Evolutionary conservation across 2,888 invertebrate species (phyloP), one percentile per base, ranked within the genome.

Genomic region (Furcula furcula): DNA sequence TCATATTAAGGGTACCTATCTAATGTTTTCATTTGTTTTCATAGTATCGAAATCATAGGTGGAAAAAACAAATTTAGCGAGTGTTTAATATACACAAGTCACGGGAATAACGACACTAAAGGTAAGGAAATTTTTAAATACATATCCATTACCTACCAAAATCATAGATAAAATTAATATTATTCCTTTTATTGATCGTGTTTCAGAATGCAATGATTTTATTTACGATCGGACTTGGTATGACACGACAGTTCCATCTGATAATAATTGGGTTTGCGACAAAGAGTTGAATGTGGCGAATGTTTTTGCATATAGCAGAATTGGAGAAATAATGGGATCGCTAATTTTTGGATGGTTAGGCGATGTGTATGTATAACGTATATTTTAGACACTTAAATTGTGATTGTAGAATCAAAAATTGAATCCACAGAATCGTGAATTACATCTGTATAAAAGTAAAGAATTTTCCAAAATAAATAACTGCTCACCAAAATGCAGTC

Each of bases 311-410:
- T 74, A 70, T 18, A 71, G 59, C 19, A 71, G 65, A 55, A 50
- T 72, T 9, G 71, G 68, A 10, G 81, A 81, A 56, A 57, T 65
- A 5, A 14, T 73, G 7, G 81, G 79, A 28, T 75, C 79, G 9
- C 34, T 78, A 13, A 34, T 70, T 34, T 76, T 81, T 37, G 80
- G 80, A 25, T 79, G 79, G 79, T 68, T 76, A 44, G 78, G 79
- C 29, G 81, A 81, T 33, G 40, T 55, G 81, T 80, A 42, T 46
- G 79, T 73, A 48, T 10, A n/a, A n/a, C n/a, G n/a, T n/a, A n/a
- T n/a, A n/a, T n/a, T n/a, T n/a, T n/a, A n/a, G n/a, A n/a, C n/a
- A n/a, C n/a, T n/a, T n/a, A n/a, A n/a, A n/a, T n/a, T n/a, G n/a
- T n/a, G n/a, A n/a, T n/a, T n/a, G n/a, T n/a, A n/a, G n/a, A n/a